Conservation (phyloP, 2,797 vertebrate species). For the Galago senegalensis region DNA sequence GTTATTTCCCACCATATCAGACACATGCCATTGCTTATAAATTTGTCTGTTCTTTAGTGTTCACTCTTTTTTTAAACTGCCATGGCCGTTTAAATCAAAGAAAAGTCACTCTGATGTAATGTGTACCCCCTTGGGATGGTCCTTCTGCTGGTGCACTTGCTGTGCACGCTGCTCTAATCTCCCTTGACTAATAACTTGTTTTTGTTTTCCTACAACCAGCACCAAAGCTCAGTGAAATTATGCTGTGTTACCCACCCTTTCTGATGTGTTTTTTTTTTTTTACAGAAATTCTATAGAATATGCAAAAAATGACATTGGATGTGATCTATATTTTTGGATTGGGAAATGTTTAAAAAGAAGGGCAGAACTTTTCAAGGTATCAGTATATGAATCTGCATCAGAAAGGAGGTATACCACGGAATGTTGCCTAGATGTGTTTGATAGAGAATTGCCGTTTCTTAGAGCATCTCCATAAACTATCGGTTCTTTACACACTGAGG, state of each 20-base stretch:
- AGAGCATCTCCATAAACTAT: not conserved
- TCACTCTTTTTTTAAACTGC: not conserved
- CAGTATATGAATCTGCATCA: not conserved
- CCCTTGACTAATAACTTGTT: not conserved
- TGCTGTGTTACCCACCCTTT: not conserved
- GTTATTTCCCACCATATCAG: slow-evolving; percentile 60
- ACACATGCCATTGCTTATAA: slow-evolving; percentile 68
- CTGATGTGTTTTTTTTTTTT: not conserved
- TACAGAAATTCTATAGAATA: not conserved
- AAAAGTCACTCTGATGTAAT: not conserved
- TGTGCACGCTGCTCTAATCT: not conserved
- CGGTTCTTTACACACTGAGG: not conserved
- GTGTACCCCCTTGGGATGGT: not conserved
- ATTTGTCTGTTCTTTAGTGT: slow-evolving; percentile 24
- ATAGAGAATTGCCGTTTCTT: not conserved
- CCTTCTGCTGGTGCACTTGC: not conserved
- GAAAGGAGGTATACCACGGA: not conserved
- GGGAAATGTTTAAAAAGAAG: not conserved
- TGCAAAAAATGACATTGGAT: not conserved
- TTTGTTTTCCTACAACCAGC: not conserved
- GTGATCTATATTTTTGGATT: not conserved
- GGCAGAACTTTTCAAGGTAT: not conserved
- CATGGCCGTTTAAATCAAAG: slow-evolving; percentile 56
- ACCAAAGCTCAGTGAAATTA: not conserved
- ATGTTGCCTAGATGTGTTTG: not conserved